These are phyloP conservation scores for Myzus persicae DNA, from an alignment of 1,140 invertebrate genomes.

Conservation along the genomic window DNA sequence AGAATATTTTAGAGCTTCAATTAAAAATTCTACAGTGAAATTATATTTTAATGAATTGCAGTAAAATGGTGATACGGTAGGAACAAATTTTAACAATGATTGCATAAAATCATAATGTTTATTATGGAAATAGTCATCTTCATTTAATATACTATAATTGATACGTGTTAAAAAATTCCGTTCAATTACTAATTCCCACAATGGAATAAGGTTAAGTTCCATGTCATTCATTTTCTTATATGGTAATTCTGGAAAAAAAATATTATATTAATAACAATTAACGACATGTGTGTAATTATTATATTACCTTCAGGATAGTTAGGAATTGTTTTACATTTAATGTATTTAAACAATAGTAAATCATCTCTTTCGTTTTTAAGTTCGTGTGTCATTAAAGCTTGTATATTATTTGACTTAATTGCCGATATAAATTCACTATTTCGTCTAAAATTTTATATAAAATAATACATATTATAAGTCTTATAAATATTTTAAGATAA, in stretches of 20 bases:
- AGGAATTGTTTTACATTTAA: background rate
- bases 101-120: conserved; percentile 2
- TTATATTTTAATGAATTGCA: conserved; percentile 24
- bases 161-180: background rate
- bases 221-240: conserved; percentile 16
- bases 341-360: background rate
- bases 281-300: background rate
- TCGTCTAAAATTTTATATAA: background rate
- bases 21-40: conserved; percentile 13
- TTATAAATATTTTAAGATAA: background rate
- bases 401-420: conserved; percentile 21
- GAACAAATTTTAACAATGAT: conserved; percentile 28
- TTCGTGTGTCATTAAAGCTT: background rate
- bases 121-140: background rate
- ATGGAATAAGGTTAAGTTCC: conserved; percentile 40
- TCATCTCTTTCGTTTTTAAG: conserved; percentile 16
- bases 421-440: background rate
- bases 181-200: conserved; percentile 51
- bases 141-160: background rate
- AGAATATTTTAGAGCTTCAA: conserved; percentile 44
- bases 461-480: background rate
- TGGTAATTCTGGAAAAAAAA: background rate
- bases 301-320: conserved; percentile 10
- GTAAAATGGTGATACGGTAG: conserved; percentile 40
- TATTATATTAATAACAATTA: background rate